Base-by-base conservation (phyloP, 2,888 invertebrate genomes). In the Leucania comma region DNA sequence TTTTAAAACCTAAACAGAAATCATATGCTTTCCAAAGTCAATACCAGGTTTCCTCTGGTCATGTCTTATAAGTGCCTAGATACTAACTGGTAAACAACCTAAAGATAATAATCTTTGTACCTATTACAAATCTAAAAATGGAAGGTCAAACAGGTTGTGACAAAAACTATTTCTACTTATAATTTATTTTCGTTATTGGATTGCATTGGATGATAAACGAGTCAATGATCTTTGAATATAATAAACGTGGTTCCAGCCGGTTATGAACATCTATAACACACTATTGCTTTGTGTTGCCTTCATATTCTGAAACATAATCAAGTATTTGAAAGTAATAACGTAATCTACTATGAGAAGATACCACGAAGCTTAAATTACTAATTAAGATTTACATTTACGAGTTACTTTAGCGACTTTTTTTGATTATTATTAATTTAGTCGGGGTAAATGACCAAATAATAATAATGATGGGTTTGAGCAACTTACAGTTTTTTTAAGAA, bases 81-180 rank as follows among this genome's bases (percentile, higher is more conserved):
- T 87, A 72, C 92, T 92, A 42, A 92, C 84, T 66, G 94, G 91
- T 79, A 92, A 91, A 79, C 94, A 95, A 81, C 88, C 95, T 95
- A 81, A 0, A n/a, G 8, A 58, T 9, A 50, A 50, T 50, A 50
- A 22, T 50, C 1, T 50, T 50, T 22, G 1, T 22, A 50, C 22
- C 50, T 22, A 5, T 22, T 50, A 14, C 3, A 50, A 50, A 4
- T 12, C 12, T 12, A 50, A 22, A 50, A 14, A 50, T 42, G 42
- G 12, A 42, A 42, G 42, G 42, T 17, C 42, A 42, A 42, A 42
- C 4, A 42, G 4, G 17, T 42, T 42, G 42, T 42, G 17, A 17
- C 17, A 42, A 42, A 42, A 42, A 29, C n/a, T 32, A 29, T 29
- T 12, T 56, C 2, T 9, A 29, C 0, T 20, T 42, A 4, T 17